Base-by-base conservation (phyloP, 2,888 invertebrate species). In the Polyommatus iphigenia region DNA sequence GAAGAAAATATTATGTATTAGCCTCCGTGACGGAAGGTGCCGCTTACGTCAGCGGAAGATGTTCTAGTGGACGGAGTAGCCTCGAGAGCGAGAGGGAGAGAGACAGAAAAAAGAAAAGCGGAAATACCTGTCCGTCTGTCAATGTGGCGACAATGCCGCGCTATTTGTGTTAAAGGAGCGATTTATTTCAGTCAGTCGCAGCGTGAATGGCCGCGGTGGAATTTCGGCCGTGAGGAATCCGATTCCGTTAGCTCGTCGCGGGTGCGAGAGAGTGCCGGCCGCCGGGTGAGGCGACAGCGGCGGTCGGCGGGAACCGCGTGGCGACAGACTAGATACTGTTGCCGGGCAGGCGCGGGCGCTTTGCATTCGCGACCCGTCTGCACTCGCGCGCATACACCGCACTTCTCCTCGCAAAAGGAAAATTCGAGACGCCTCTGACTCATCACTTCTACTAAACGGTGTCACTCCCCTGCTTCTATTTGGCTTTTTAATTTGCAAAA, bases 81-180 rank as follows among this genome's bases (percentile, higher is more conserved):
- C 78, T 78, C 62, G 71, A 80, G 83, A 82, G 80, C 83, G 81
- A 81, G 83, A 82, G 78, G 67, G 75, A 54, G 7, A 29, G 75
- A 10, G 73, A 50, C 73, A 83, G 86, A 88, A 88, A 91, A 91
- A 89, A 90, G 89, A 91, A 88, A 89, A 92, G 88, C 92, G 93
- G 92, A 93, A 91, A 90, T 88, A 89, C 88, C 87, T 86, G 88
- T 91, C 88, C 85, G 91, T 89, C 89, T 91, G 91, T 91, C 91
- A 90, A 90, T 91, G 91, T 87, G 89, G 87, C 89, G 90, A 92
- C 92, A 92, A 90, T 92, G 91, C 89, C 87, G 89, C 88, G 91
- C 92, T 93, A 92, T 93, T 93, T 93, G 91, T 89, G 93, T 92
- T 91, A 91, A 91, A 93, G 89, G 90, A 89, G 90, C 92, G 91